These are phyloP conservation scores for Achroia grisella DNA, from an alignment of 1,140 invertebrate genomes.

Conservation along the genomic window DNA sequence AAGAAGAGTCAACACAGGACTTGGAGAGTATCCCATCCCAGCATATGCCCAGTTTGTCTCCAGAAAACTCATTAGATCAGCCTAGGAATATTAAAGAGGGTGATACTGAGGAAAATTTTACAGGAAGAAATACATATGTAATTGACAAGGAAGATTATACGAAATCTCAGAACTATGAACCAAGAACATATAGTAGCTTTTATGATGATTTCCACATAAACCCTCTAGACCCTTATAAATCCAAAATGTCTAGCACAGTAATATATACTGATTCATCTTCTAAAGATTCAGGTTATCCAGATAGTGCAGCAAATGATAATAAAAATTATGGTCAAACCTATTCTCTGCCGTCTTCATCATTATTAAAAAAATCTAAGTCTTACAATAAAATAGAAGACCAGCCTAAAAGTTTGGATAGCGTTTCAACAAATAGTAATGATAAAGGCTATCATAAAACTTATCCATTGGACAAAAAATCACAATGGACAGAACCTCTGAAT, in stretches of 20 bases:
- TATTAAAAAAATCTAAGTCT: slow-evolving; percentile 28
- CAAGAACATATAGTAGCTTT: slow-evolving; percentile 48
- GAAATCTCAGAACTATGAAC: slow-evolving; percentile 29
- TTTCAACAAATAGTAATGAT: slow-evolving; percentile 28
- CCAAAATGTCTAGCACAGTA: slow-evolving; percentile 43
- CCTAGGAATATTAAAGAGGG: slow-evolving; percentile 13
- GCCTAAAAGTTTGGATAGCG: slow-evolving; percentile 49
- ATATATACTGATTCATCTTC: slow-evolving; percentile 53
- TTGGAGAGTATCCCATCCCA: slow-evolving; percentile 50
- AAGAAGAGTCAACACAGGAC: slow-evolving; percentile 70
- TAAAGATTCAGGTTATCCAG: slow-evolving; percentile 61
- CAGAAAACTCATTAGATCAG: slow-evolving; percentile 27
- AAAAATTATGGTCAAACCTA: slow-evolving; percentile 34
- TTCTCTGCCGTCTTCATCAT: slow-evolving; percentile 37
- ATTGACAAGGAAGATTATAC: slow-evolving; percentile 18
- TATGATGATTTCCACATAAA: slow-evolving; percentile 49
- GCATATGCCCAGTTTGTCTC: slow-evolving; percentile 30
- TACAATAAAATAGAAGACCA: slow-evolving; percentile 31
- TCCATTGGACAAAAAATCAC: slow-evolving; percentile 25
- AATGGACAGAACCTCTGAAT: slow-evolving; percentile 44
- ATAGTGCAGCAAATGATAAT: slow-evolving; percentile 48
- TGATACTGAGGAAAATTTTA: slow-evolving; percentile 11
- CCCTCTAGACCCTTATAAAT: slow-evolving; percentile 25
- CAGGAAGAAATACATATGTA: slow-evolving; percentile 15
- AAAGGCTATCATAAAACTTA: slow-evolving; percentile 29